Percentiles rank a stretch among this genome's conserved stretches.
phyloP scores from a whole-genome alignment of 1,140 invertebrate species.

The Platyscapa corneri region DNA sequence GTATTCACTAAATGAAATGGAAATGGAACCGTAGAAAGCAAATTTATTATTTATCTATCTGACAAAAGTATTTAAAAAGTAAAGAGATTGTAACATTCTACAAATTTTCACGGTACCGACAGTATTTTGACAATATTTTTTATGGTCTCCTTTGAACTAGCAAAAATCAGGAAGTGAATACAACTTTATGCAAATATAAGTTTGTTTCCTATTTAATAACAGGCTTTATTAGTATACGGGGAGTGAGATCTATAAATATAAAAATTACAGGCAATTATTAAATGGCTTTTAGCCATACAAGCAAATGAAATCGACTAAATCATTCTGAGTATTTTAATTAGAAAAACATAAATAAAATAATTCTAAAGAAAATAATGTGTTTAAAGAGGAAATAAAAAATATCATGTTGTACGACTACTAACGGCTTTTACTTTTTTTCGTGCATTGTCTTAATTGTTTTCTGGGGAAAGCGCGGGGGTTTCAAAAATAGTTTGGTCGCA shows the following conservation, averaged over 20 bases:
- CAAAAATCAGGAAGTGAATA: neutral
- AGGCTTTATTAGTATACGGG: no score
- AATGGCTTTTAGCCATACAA: no score
- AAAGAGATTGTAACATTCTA: neutral
- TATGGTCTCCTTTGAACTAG: neutral
- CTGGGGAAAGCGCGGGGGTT: neutral
- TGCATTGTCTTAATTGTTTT: neutral
- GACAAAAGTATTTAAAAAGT: conserved; percentile 30
- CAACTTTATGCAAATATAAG: neutral
- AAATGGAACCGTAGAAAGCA: neutral
- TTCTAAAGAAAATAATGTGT: no score
- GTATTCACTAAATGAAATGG: neutral
- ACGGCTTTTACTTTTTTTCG: neutral
- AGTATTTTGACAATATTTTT: conserved; percentile 13
- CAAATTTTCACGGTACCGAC: conserved; percentile 19
- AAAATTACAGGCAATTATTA: no score
- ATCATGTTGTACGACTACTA: no score
- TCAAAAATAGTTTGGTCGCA: neutral
- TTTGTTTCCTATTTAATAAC: no score
- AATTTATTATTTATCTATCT: neutral
- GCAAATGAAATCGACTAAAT: no score
- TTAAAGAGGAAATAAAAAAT: no score
- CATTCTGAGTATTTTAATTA: no score
- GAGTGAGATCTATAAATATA: no score
- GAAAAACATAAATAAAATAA: no score